phyloP scores from a whole-genome alignment of 2,797 vertebrate species.

The Rhinella marina region DNA sequence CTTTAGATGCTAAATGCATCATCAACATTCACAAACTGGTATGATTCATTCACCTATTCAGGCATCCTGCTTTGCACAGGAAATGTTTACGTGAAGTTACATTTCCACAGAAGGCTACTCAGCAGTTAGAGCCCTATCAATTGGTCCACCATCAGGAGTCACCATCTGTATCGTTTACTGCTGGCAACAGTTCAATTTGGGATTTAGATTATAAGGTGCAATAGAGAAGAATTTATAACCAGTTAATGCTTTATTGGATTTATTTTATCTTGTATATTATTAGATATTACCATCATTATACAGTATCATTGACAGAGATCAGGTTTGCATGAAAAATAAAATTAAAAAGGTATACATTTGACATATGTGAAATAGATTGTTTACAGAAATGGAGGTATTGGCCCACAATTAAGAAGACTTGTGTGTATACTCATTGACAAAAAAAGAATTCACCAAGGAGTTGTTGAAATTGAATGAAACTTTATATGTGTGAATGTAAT shows the following conservation, averaged over 20 bases:
- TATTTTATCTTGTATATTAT: neutral
- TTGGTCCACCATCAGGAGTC: conserved; percentile 36
- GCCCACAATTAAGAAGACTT: too few species aligned
- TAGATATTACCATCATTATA: neutral
- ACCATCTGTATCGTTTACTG: conserved; percentile 42
- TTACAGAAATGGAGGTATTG: neutral
- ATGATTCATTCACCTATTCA: conserved; percentile 3
- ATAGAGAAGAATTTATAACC: neutral
- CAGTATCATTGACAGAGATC: neutral
- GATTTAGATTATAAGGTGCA: conserved; percentile 32
- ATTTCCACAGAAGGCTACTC: conserved; percentile 55
- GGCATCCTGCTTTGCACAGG: conserved; percentile 49
- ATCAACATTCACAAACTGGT: neutral
- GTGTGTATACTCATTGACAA: too few species aligned
- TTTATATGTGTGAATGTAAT: too few species aligned
- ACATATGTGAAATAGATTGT: neutral
- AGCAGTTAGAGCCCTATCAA: conserved; percentile 49
- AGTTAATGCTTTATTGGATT: neutral
- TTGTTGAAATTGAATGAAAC: too few species aligned
- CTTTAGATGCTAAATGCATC: neutral
- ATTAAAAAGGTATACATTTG: neutral
- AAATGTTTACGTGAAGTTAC: conserved; percentile 43
- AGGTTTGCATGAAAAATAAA: neutral
- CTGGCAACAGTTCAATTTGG: conserved; percentile 44
- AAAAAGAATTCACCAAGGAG: too few species aligned